A percentile compares a stretch with the other conserved stretches of the same genome.
Conservation (phyloP, 1,140 invertebrate genomes). For the Drosophila trapezifrons region DNA sequence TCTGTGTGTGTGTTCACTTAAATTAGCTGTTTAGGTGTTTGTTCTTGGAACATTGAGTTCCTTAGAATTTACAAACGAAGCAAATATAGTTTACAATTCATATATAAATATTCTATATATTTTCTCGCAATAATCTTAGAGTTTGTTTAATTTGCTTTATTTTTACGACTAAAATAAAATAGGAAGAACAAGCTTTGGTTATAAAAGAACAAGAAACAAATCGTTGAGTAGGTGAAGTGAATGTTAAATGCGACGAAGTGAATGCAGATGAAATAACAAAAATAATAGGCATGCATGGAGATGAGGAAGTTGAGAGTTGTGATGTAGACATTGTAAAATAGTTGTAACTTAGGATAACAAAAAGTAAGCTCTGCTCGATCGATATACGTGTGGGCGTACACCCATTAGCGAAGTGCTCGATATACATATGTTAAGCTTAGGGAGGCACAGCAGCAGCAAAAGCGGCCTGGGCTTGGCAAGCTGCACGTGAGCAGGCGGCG, state of each 20-base stretch:
- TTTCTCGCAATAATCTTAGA: slow-evolving; percentile 17
- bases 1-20: slow-evolving; percentile 30
- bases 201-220: slow-evolving; percentile 54
- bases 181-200: slow-evolving; percentile 82
- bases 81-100: slow-evolving; percentile 49
- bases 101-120: slow-evolving; percentile 35
- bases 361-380: slow-evolving; percentile 15
- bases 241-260: slow-evolving; percentile 11
- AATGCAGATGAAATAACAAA: slow-evolving; percentile 24
- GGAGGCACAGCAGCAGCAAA: slow-evolving; percentile 51
- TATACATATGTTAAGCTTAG: slow-evolving; percentile 31
- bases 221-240: not conserved
- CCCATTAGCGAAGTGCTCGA: slow-evolving; percentile 18
- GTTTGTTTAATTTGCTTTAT: slow-evolving; percentile 45
- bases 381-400: slow-evolving; percentile 17
- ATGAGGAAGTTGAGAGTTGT: slow-evolving; percentile 26
- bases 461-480: slow-evolving; percentile 38
- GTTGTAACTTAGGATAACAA: slow-evolving; percentile 17
- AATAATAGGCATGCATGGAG: slow-evolving; percentile 19
- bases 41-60: slow-evolving; percentile 61
- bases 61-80: slow-evolving; percentile 45
- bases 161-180: slow-evolving; percentile 66
- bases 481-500: slow-evolving; percentile 57
- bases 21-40: slow-evolving; percentile 48
- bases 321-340: slow-evolving; percentile 27